A percentile compares a stretch with the other conserved stretches of the same genome.
phyloP scores from a whole-genome alignment of 2,888 invertebrate species.

The Drosophila mayaguana region DNA sequence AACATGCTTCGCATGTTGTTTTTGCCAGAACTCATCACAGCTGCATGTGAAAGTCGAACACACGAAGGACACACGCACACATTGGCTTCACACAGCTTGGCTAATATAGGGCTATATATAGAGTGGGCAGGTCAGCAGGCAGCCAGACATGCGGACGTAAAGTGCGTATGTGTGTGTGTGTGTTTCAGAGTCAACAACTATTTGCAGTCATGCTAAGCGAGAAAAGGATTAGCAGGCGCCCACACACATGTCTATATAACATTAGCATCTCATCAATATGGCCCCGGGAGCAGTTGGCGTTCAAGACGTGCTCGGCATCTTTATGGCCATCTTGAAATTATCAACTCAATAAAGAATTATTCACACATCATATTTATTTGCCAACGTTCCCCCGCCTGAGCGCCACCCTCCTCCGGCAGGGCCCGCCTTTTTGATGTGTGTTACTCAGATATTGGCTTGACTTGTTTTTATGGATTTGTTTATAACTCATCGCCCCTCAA shows the following conservation, averaged over 20 bases:
- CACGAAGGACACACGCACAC: conserved; percentile 41
- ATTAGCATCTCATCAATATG: conserved; percentile 39
- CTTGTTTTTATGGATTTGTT: conserved; percentile 41
- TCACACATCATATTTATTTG: conserved; percentile 52
- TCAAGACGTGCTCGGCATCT: conserved; percentile 61
- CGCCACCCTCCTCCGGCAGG: neutral
- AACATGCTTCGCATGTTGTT: conserved; percentile 8
- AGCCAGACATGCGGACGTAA: conserved; percentile 3
- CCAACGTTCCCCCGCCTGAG: neutral
- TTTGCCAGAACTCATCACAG: conserved; percentile 60
- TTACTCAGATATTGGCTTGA: conserved; percentile 13
- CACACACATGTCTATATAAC: conserved; percentile 22
- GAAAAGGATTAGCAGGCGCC: conserved; percentile 55
- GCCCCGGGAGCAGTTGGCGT: conserved; percentile 17
- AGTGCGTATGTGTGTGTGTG: neutral
- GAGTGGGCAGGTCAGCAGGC: conserved; percentile 14
- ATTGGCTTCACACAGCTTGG: conserved; percentile 25
- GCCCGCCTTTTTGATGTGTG: neutral
- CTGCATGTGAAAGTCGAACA: conserved; percentile 79
- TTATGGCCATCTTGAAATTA: conserved; percentile 45
- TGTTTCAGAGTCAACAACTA: conserved; percentile 66
- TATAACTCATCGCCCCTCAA: conserved; percentile 31
- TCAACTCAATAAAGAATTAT: conserved; percentile 50
- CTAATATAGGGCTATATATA: conserved; percentile 34
- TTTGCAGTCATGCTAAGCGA: conserved; percentile 49